phyloP scores from a whole-genome alignment of 53 echinoderm and acorn worm genomes.

The Crossaster papposus region DNA sequence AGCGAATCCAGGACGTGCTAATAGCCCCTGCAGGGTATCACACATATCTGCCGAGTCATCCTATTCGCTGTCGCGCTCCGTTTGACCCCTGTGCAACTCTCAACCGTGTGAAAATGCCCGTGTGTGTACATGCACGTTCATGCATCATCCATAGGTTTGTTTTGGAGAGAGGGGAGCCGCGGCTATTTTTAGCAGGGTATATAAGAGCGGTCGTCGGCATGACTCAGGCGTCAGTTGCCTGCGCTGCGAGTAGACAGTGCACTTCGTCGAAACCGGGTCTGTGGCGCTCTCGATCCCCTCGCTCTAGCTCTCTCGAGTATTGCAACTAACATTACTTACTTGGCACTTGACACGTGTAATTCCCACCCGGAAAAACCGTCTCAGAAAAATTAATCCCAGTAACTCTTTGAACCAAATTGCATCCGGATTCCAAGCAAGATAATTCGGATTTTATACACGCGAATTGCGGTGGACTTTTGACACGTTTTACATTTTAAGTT shows the following conservation, averaged over 20 bases:
- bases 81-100: conserved; percentile 26
- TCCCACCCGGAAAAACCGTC: conserved; percentile 58
- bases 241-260: conserved; percentile 1
- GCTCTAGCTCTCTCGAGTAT: neutral
- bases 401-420: conserved; percentile 43
- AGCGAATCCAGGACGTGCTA: conserved; percentile 54
- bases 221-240: conserved; percentile 38
- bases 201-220: conserved; percentile 33
- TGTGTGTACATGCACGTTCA: conserved; percentile 19
- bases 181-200: conserved; percentile 62
- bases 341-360: conserved; percentile 42
- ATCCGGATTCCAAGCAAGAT: conserved; percentile 50
- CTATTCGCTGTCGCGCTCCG: conserved; percentile 38
- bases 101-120: conserved; percentile 51
- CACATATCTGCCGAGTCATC: conserved; percentile 47
- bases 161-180: conserved; percentile 51
- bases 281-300: neutral
- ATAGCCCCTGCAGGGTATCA: conserved; percentile 24
- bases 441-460: conserved; percentile 19
- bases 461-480: neutral
- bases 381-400: conserved; percentile 50
- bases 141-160: conserved; percentile 17
- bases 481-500: neutral
- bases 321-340: neutral
- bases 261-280: conserved; percentile 22